Evolutionary conservation across 2,797 vertebrate genomes (phyloP).

Genomic region (Paedocypris micromegethes): DNA sequence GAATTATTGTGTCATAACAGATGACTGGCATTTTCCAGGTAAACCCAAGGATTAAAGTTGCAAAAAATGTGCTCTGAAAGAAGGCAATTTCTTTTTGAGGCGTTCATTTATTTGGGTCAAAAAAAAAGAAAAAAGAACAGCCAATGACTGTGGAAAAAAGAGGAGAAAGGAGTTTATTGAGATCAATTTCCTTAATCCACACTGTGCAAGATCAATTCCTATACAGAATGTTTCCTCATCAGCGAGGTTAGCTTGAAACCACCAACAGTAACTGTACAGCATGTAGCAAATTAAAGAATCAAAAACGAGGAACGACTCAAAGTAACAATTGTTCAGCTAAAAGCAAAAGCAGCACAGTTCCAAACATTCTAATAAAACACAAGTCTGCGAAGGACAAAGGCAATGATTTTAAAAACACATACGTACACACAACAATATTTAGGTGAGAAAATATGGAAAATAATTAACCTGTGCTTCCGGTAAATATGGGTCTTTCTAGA

Average conservation of each 20-base stretch:
- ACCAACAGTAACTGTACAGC: constrained; percentile 21
- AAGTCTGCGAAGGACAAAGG: neutral
- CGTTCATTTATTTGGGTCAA: constrained; percentile 23
- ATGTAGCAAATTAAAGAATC: constrained; percentile 15
- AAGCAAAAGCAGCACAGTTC: constrained; percentile 3
- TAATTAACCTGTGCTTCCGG: neutral
- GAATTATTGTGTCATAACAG: too few species aligned
- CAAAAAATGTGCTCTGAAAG: constrained; percentile 8
- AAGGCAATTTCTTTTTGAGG: constrained; percentile 20
- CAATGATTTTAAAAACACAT: constrained; percentile 18
- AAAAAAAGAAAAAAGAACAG: constrained; percentile 25
- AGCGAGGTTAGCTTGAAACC: constrained; percentile 6
- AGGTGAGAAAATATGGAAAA: neutral
- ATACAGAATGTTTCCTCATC: constrained; percentile 16
- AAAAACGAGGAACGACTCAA: constrained; percentile 2
- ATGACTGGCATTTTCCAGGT: too few species aligned
- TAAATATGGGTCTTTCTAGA: neutral
- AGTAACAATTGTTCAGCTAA: neutral
- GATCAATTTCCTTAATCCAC: constrained; percentile 23
- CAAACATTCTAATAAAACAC: constrained; percentile 5
- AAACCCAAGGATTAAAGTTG: too few species aligned
- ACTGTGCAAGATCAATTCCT: constrained; percentile 14
- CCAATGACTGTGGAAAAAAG: constrained; percentile 18
- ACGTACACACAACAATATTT: constrained; percentile 5
- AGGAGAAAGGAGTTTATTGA: constrained; percentile 18